phyloP scores from a whole-genome alignment of 2,888 invertebrate genomes.

The Crepidodera aurea region DNA sequence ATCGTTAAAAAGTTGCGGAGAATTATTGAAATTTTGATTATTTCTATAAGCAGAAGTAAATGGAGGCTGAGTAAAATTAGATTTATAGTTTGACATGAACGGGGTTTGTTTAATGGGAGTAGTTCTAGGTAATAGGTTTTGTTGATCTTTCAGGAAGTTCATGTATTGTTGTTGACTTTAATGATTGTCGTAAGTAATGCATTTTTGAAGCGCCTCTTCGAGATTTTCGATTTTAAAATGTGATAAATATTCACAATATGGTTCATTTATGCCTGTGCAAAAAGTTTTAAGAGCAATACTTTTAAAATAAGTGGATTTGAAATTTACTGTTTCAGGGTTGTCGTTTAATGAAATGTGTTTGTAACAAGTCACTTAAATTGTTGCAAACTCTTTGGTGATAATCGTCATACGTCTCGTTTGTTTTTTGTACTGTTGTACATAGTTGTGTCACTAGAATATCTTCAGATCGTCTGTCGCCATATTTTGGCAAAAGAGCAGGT shows the following conservation, averaged over 20 bases:
- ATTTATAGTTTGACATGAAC: neutral
- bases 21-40: neutral
- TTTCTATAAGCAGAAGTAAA: neutral
- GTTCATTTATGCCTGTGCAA: constrained; percentile 5
- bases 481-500: neutral
- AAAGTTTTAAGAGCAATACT: constrained; percentile 4
- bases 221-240: constrained; percentile 3
- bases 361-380: constrained; percentile 9
- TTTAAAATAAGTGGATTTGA: constrained; percentile 16
- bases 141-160: neutral
- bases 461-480: constrained; percentile 9
- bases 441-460: constrained; percentile 11
- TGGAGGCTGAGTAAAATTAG: neutral
- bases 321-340: neutral
- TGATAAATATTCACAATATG: constrained; percentile 16
- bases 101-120: neutral
- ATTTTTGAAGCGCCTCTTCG: constrained; percentile 6
- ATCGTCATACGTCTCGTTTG: neutral
- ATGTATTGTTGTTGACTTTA: constrained; percentile 4
- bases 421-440: neutral
- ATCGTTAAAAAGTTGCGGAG: neutral
- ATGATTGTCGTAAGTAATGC: constrained; percentile 12
- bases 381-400: neutral
- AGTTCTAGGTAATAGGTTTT: neutral
- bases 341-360: constrained; percentile 6